A percentile compares a stretch with the other conserved stretches of the same genome.
phyloP scores from a whole-genome alignment of 1,140 invertebrate species.

The Doryteuthis pealeii region DNA sequence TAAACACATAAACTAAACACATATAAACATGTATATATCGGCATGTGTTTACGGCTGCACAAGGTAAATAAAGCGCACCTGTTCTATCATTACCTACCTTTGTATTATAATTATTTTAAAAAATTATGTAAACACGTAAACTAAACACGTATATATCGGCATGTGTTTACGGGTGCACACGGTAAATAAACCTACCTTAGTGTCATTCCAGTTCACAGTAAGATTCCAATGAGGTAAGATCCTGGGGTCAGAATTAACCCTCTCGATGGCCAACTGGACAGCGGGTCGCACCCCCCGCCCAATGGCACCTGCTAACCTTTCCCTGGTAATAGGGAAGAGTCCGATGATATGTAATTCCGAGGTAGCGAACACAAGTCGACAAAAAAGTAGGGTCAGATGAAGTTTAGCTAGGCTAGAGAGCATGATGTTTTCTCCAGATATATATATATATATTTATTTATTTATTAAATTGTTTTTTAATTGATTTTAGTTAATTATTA shows the following conservation, averaged over 20 bases:
- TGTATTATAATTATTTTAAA: background rate
- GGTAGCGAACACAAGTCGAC: background rate
- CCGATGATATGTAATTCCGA: slow-evolving; percentile 13
- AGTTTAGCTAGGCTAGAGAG: background rate
- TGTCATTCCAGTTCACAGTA: slow-evolving; percentile 23
- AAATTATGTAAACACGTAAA: background rate
- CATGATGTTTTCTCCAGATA: background rate
- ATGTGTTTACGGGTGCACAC: background rate
- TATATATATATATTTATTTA: background rate
- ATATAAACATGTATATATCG: background rate
- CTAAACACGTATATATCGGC: background rate
- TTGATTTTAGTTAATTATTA: background rate
- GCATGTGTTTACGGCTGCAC: background rate
- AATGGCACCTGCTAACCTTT: slow-evolving; percentile 10
- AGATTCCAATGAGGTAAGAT: slow-evolving; percentile 17
- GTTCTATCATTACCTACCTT: background rate
- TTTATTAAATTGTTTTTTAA: background rate
- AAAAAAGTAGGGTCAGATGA: background rate
- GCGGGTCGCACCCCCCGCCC: slow-evolving; percentile 23
- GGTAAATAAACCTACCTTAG: slow-evolving; percentile 11
- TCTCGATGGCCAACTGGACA: slow-evolving; percentile 19
- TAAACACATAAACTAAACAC: too few species aligned
- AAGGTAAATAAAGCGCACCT: background rate
- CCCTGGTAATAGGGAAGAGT: background rate
- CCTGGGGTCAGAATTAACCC: slow-evolving; percentile 20